Percentiles rank a stretch among this genome's conserved stretches.
Evolutionary conservation across 92 coral and sea anemone genomes (phyloP).

Genomic region (Actinostola sp.): DNA sequence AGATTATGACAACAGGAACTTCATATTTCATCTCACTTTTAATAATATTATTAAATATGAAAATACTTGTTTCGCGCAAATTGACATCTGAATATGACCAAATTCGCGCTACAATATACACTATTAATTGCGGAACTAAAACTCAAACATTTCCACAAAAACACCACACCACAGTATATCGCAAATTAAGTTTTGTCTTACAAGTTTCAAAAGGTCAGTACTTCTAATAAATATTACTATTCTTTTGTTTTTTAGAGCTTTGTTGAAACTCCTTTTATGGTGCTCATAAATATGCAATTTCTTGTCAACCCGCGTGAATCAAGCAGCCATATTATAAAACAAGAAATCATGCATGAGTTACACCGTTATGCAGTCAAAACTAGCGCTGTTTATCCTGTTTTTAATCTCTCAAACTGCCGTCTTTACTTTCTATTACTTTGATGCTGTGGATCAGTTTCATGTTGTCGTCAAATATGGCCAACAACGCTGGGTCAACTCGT

Average conservation of each 20-base stretch:
- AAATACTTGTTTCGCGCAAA: no score
- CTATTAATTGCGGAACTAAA: no score
- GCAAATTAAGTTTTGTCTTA: no score
- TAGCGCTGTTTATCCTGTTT: constrained; percentile 19
- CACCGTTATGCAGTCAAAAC: constrained; percentile 19
- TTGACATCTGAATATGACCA: no score
- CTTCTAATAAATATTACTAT: not conserved
- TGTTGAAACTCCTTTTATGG: no score
- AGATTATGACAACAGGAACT: no score
- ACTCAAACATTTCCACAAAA: no score
- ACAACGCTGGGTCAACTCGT: constrained; percentile 15
- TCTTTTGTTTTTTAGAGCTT: not conserved
- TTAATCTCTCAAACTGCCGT: constrained; percentile 20
- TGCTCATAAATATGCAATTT: constrained; percentile 2
- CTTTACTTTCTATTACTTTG: constrained; percentile 18
- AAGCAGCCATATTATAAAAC: not conserved
- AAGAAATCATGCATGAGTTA: not conserved
- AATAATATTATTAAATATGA: no score
- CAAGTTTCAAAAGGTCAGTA: no score
- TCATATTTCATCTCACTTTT: no score
- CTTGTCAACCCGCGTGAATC: not conserved
- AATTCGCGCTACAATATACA: no score
- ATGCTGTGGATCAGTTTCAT: constrained; percentile 28
- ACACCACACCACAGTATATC: no score
- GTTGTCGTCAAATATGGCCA: constrained; percentile 3